A percentile compares a stretch with the other conserved stretches of the same genome.
Evolutionary conservation across 2,113 vertebrate species (phyloP).

Genomic region (Leucoraja erinaceus): DNA sequence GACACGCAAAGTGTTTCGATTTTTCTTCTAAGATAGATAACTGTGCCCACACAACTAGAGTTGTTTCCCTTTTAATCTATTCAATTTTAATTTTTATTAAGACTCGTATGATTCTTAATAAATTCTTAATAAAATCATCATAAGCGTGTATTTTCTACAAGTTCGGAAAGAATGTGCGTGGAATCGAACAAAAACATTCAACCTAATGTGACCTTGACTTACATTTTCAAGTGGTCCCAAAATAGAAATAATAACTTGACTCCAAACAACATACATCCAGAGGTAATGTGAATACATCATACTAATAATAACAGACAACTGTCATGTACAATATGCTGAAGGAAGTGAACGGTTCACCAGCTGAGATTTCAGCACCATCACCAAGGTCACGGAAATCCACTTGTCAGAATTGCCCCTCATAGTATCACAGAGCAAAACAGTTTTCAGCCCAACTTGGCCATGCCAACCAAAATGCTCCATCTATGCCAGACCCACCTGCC

Average conservation of each 20-base stretch:
- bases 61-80: neutral
- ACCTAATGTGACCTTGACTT: slow-evolving; percentile 9
- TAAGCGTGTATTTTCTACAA: neutral
- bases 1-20: neutral
- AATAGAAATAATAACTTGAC: neutral
- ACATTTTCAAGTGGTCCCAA: neutral
- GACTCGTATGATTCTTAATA: no score
- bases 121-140: neutral
- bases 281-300: neutral
- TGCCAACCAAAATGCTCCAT: no score
- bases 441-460: no score
- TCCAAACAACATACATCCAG: neutral
- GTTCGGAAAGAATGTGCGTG: neutral
- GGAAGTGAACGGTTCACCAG: slow-evolving; percentile 16
- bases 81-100: neutral
- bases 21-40: neutral
- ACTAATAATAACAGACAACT: slow-evolving; percentile 40
- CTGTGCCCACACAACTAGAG: neutral
- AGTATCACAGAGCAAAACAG: no score
- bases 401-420: neutral
- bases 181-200: neutral
- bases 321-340: slow-evolving; percentile 39
- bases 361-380: slow-evolving; percentile 40
- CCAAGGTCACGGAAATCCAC: slow-evolving; percentile 17
- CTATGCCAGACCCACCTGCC: no score